Evolutionary conservation across 2,888 invertebrate genomes (phyloP), one percentile per base, ranked within the genome.

Genomic region (Megalurothrips usitatus): DNA sequence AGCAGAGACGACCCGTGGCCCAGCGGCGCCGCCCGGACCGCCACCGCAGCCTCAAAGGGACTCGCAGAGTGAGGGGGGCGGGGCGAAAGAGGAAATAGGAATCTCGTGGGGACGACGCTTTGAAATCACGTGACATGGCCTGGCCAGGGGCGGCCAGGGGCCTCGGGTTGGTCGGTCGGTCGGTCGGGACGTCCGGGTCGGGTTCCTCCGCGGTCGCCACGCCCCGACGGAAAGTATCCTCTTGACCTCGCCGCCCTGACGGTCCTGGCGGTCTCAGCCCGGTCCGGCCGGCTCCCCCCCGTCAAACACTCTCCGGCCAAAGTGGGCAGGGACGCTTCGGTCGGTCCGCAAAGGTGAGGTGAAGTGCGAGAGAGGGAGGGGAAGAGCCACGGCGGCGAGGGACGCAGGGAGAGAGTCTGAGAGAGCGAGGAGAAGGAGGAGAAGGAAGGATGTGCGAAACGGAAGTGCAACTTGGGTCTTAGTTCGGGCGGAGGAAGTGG

Each of bases 21-120:
- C 34, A 17, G 14, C 58, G 2, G 17, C 19, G 2, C 58, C 14
- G 58, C 34, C 34, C 34, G 6, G 58, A 6, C 58, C n/a, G 58
- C 6, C 52, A 3, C 52, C 19, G 68, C 68, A 23, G 68, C 68
- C 10, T 75, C 68, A 75, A 75, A 75, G 68, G 68, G 68, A 75
- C 68, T 75, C 68, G 9, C 68, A 75, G 26, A 75, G 68, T 75
- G 58, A 58, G 58, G 58, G 34, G 34, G 34, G 34, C 3, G 34
- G 34, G 58, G 58, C 58, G 58, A 75, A 75, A 75, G 68, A 75
- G 68, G 68, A 75, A 75, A 75, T 75, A 75, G 68, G 68, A 75
- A 75, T 75, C 68, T 75, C 68, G 68, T 75, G 68, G 68, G 68
- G 68, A 75, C 68, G 68, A 75, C 68, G 68, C 68, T 75, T 75